phyloP scores from a whole-genome alignment of 2,888 invertebrate genomes.

The Thecophora atra region DNA sequence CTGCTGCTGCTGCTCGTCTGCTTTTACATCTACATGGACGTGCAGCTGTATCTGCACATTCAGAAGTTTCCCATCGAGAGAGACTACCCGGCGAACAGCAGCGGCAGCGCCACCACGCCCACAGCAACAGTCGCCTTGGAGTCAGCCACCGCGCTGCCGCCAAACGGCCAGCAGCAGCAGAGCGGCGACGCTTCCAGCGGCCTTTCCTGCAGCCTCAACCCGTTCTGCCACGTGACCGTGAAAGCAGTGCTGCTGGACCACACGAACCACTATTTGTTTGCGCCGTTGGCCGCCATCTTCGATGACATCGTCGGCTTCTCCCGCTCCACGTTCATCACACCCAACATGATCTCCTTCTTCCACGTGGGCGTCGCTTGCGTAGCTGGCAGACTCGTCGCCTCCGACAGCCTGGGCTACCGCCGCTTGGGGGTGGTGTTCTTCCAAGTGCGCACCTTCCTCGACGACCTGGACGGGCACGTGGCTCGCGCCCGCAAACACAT shows the following conservation, averaged over 20 bases:
- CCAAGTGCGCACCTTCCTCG: conserved; percentile 83
- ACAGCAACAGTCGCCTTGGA: conserved; percentile 3
- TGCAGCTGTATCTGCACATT: conserved; percentile 75
- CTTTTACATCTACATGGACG: conserved; percentile 79
- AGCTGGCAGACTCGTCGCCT: conserved; percentile 79
- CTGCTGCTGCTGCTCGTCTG: conserved; percentile 70
- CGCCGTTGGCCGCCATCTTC: conserved; percentile 79
- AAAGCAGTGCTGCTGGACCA: conserved; percentile 86
- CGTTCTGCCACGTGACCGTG: conserved; percentile 82
- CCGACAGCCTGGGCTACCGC: conserved; percentile 76
- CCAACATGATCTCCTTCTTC: conserved; percentile 83
- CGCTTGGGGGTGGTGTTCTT: conserved; percentile 80
- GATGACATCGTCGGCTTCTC: conserved; percentile 76
- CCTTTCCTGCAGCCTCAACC: conserved; percentile 78
- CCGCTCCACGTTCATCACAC: conserved; percentile 73
- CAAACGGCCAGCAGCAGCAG: conserved; percentile 64
- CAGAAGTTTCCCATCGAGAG: conserved; percentile 73
- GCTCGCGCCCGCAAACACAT: conserved; percentile 80
- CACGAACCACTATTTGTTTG: conserved; percentile 83
- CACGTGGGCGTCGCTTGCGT: conserved; percentile 81
- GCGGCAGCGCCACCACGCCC: not conserved
- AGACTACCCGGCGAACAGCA: conserved; percentile 20
- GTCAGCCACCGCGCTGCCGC: conserved; percentile 43
- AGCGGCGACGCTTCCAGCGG: conserved; percentile 48
- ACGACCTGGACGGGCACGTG: conserved; percentile 87